Percentiles rank a stretch among this genome's conserved stretches.
Conservation (phyloP, 2,888 invertebrate genomes). For the Patella ulyssiponensis region DNA sequence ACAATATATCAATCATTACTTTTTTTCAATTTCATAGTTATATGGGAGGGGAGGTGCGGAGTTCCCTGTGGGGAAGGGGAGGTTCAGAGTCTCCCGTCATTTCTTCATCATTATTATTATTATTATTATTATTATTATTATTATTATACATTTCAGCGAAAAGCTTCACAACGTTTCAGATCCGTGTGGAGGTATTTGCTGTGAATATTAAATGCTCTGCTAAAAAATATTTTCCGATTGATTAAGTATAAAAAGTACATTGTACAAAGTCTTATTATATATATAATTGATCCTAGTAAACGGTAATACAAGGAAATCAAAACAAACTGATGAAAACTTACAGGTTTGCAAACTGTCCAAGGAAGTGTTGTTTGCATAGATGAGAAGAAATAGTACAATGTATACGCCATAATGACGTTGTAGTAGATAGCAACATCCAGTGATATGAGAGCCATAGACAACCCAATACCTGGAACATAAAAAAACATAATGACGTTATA, state of each 20-base stretch:
- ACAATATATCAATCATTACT: too few species aligned
- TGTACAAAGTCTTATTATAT: too few species aligned
- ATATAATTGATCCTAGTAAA: too few species aligned
- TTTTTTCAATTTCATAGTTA: too few species aligned
- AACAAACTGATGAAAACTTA: constrained; percentile 28
- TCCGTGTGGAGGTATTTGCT: neutral
- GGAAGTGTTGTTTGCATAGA: constrained; percentile 89
- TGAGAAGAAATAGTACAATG: constrained; percentile 92
- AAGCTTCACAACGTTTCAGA: neutral
- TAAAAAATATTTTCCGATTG: neutral
- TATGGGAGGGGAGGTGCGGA: too few species aligned
- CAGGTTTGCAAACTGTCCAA: constrained; percentile 86
- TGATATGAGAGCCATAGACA: constrained; percentile 91
- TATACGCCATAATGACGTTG: constrained; percentile 98
- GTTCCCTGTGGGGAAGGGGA: too few species aligned
- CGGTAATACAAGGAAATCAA: neutral
- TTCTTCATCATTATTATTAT: too few species aligned
- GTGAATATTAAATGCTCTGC: neutral
- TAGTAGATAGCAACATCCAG: constrained; percentile 95
- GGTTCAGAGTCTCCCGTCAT: too few species aligned
- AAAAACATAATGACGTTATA: too few species aligned
- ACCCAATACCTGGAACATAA: constrained; percentile 82
- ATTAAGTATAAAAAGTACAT: too few species aligned
- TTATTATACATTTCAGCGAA: neutral
- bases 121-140: too few species aligned